Base-by-base conservation (phyloP, 1,140 invertebrate species). In the Drosophila auraria region DNA sequence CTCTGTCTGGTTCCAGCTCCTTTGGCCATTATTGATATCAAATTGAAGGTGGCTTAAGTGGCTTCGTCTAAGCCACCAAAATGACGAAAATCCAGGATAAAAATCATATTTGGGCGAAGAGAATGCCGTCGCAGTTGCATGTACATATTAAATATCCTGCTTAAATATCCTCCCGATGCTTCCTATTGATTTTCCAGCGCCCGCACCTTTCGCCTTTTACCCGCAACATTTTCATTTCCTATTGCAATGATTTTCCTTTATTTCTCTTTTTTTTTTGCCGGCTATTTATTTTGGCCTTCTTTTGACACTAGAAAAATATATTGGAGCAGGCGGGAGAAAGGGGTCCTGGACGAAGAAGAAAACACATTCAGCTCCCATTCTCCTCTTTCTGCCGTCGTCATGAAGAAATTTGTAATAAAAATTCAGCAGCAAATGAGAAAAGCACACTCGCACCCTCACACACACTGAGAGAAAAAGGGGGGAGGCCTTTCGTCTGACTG, bases 351-450 rank as follows among this genome's bases (percentile, higher is more conserved):
- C 15, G 51, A 61, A 62, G 25, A 54, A 23, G 33, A 60, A 72
- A 73, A 71, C 72, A 79, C 65, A 50, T 60, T 66, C 51, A 54
- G 40, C 27, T 6, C 9, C 27, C 20, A 33, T 40, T 30, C 36
- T 75, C 54, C 58, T 71, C 65, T 70, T 17, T 42, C 40, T 36
- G 73, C 78, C 81, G 83, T 83, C 84, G 78, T 84, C 86, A 80
- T 79, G 86, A 89, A 84, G 86, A 89, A 89, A 89, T 89, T 89
- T 89, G 86, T 89, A 89, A 89, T 89, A 89, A 89, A 89, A 89
- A 89, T 89, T 89, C 86, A 90, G 64, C 75, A 90, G 86, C 86
- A 90, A 89, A 89, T 89, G 84, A 89, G 86, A 89, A 89, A 89
- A 82, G 81, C 63, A 79, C 82, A 84, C 82, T 53, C 59, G 44